phyloP scores from a whole-genome alignment of 2,113 vertebrate genomes.

The Daboia siamensis region DNA sequence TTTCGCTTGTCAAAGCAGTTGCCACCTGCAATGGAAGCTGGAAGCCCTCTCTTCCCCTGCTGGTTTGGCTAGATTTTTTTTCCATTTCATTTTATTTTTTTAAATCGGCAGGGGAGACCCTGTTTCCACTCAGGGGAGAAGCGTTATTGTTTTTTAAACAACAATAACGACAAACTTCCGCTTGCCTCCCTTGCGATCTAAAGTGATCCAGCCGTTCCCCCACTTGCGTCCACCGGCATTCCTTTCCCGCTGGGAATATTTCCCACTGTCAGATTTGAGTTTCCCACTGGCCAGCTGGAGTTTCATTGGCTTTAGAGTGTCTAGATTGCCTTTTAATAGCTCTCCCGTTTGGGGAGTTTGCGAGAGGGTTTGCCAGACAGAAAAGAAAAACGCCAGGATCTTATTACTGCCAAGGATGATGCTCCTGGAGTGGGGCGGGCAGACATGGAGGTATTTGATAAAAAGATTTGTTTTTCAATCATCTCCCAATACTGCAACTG shows the following conservation, averaged over 20 bases:
- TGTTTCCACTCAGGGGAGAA: too few species aligned
- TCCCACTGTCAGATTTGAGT: background rate
- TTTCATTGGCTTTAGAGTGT: background rate
- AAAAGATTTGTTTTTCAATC: background rate
- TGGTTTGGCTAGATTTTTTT: background rate
- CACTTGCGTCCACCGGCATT: background rate
- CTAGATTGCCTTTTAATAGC: background rate
- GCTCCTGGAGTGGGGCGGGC: too few species aligned
- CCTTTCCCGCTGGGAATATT: background rate
- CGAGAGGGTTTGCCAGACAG: background rate
- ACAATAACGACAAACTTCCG: background rate
- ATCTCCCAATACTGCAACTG: background rate
- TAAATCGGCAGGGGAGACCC: background rate
- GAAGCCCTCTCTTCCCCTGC: background rate
- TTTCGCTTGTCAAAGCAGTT: background rate
- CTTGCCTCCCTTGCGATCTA: background rate
- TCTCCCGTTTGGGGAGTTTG: background rate
- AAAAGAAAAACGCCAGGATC: background rate
- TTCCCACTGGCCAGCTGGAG: too few species aligned
- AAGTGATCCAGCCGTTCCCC: background rate
- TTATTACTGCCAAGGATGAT: background rate
- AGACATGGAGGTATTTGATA: too few species aligned
- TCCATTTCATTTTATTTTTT: background rate
- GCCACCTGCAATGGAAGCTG: background rate
- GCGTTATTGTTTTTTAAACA: too few species aligned